These are phyloP conservation scores for Cotesia vestalis DNA, from an alignment of 1,140 invertebrate species.

Conservation along the genomic window DNA sequence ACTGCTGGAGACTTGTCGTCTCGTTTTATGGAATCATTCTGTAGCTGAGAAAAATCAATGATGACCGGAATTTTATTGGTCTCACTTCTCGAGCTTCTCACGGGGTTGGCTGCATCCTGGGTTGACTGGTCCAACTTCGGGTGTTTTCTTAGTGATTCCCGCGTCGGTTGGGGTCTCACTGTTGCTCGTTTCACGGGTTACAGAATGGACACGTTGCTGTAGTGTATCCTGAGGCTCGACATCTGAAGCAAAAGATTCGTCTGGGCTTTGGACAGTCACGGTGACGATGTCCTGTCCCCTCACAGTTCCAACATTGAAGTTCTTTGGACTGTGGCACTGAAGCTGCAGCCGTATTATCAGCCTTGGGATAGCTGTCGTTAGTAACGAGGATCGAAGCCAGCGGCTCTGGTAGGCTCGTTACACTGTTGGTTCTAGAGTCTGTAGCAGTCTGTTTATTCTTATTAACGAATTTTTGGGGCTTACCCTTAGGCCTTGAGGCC, in stretches of 20 bases:
- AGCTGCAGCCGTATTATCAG: background rate
- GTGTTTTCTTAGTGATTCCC: background rate
- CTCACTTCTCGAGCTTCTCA: no score
- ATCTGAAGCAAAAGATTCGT: constrained; percentile 18
- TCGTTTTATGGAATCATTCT: background rate
- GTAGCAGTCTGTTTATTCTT: no score
- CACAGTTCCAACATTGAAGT: constrained; percentile 27
- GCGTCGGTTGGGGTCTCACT: no score
- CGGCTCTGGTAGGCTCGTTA: background rate
- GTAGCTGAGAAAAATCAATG: background rate
- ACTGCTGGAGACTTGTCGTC: background rate
- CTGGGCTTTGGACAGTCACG: constrained; percentile 6
- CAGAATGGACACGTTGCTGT: background rate
- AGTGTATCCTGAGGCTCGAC: background rate
- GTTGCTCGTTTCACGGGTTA: no score
- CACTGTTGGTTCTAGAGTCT: no score
- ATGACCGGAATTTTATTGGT: no score
- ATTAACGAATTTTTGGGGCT: no score
- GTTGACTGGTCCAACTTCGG: no score
- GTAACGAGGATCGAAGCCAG: background rate
- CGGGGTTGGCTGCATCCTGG: no score
- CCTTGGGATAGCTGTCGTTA: background rate
- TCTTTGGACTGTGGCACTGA: no score
- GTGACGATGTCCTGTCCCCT: constrained; percentile 13
- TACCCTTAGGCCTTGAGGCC: no score